Base-by-base conservation (phyloP, 2,797 vertebrate species). In the Poeciliopsis infans region DNA sequence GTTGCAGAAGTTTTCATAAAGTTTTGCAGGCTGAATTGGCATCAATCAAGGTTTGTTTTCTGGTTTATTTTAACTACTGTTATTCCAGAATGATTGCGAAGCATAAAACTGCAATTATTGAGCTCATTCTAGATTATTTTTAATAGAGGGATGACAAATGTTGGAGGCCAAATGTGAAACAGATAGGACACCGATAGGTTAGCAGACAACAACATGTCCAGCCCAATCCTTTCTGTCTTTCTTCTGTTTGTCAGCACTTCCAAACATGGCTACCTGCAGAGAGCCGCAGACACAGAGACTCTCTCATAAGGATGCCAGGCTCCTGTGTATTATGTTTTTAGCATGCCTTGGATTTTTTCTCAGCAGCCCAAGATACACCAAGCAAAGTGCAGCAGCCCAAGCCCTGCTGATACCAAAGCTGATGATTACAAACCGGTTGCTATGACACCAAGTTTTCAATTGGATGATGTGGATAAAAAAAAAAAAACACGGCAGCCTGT, bases 221-320 rank as follows among this genome's bases (percentile, higher is more conserved):
- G 90, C 84, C 72, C 87, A 76, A 47, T 83, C 88, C 92, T 89
- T 91, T 89, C 91, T 89, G 89, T 94, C 93, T 95, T 92, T 85
- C 89, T 87, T 84, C 90, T 94, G 91, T 95, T 95, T 95, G 94
- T 95, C 94, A 94, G 95, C 94, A 94, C 93, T 95, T 95, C 95
- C 95, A 96, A 96, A 96, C 95, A 96, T 94, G 95, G 95, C 91
- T 92, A 94, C 95, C 95, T 95, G 94, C 72, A 64, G 94, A 76
- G 94, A 91, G 86, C 75, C 80, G 84, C 94, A 95, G 95, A 96
- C 94, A 89, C 85, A 74, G 83, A 92, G 94, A 77, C 93, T 94
- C 93, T 88, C 90, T 89, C 88, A 76, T 86, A 78, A 91, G 87
- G 94, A 95, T 92, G 91, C 92, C 86, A 92, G 94, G 90, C 92